Evolutionary conservation across 1,140 invertebrate species (phyloP).

Genomic region (Drosophila funebris): DNA sequence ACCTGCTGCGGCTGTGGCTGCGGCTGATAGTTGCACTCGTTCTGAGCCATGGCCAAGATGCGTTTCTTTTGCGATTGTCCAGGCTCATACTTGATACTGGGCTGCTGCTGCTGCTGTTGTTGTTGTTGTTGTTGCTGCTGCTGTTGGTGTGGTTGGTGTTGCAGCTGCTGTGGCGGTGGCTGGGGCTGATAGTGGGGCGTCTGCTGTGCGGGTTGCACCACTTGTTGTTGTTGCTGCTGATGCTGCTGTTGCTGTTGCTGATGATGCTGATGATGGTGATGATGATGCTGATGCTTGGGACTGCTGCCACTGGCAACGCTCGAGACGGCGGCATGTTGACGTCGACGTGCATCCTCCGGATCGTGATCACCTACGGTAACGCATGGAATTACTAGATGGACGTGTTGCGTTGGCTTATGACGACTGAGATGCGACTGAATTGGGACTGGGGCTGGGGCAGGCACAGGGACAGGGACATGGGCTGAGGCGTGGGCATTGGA

Average conservation of each 20-base stretch:
- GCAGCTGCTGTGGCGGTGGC: conserved; percentile 67
- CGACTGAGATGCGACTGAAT: conserved; percentile 67
- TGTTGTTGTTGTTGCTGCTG: conserved; percentile 83
- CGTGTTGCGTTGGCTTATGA: conserved; percentile 83
- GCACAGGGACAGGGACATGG: conserved; percentile 4
- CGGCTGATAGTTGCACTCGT: conserved; percentile 88
- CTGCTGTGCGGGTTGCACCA: conserved; percentile 51
- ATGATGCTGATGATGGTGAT: conserved; percentile 48
- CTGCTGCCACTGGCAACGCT: conserved; percentile 84
- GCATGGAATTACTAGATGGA: conserved; percentile 91
- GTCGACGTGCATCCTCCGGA: conserved; percentile 86
- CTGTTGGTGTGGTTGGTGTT: conserved; percentile 65
- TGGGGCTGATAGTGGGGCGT: conserved; percentile 52
- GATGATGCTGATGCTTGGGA: conserved; percentile 80
- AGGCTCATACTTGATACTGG: conserved; percentile 84
- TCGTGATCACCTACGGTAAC: conserved; percentile 93
- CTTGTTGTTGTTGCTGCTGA: conserved; percentile 82
- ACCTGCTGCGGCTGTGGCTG: conserved; percentile 33
- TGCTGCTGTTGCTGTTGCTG: conserved; percentile 69
- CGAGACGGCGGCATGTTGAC: conserved; percentile 75
- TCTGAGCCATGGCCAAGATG: conserved; percentile 92
- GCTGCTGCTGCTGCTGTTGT: conserved; percentile 53
- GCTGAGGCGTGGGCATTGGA: conserved; percentile 7
- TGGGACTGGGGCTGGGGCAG: conserved; percentile 12
- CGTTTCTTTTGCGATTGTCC: conserved; percentile 94